Evolutionary conservation across 2,888 invertebrate genomes (phyloP).

Genomic region (Halocaridina rubra): DNA sequence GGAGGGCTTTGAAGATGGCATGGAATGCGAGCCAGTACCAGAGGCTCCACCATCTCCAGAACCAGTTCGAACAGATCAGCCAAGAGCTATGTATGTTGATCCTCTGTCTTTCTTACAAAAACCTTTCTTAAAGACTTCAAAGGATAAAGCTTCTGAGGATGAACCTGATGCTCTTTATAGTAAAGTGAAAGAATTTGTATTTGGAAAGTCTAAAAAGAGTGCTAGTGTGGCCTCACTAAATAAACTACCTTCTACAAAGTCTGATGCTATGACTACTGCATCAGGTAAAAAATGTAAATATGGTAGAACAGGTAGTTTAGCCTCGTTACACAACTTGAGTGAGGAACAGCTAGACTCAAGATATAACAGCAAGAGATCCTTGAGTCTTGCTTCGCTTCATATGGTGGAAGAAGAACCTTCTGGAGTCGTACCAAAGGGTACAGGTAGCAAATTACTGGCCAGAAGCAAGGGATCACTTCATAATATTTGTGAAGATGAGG

Average conservation of each 20-base stretch:
- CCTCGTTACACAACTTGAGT: conserved; percentile 59
- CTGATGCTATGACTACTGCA: conserved; percentile 28
- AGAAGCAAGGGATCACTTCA: conserved; percentile 40
- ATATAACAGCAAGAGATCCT: conserved; percentile 59
- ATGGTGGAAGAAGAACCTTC: conserved; percentile 30
- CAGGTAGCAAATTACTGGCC: conserved; percentile 5
- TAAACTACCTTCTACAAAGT: conserved; percentile 36
- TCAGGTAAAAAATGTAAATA: conserved; percentile 48
- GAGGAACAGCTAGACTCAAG: conserved; percentile 51
- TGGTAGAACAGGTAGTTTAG: conserved; percentile 58
- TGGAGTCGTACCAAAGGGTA: background rate
- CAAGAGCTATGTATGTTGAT: conserved; percentile 63
- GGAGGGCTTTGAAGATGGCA: conserved; percentile 48
- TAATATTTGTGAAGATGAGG: conserved; percentile 55
- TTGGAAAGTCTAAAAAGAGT: conserved; percentile 55
- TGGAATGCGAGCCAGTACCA: conserved; percentile 62
- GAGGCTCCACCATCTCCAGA: conserved; percentile 63
- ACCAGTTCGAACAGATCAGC: conserved; percentile 49
- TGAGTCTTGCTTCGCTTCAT: conserved; percentile 58
- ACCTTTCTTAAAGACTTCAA: conserved; percentile 50
- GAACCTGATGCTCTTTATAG: conserved; percentile 59
- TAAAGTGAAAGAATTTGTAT: conserved; percentile 58
- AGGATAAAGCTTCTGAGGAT: conserved; percentile 38
- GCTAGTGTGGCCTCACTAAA: conserved; percentile 58
- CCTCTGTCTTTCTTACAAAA: conserved; percentile 60